Base-by-base conservation (phyloP, 2,888 invertebrate species). In the Macrophya annulata region DNA sequence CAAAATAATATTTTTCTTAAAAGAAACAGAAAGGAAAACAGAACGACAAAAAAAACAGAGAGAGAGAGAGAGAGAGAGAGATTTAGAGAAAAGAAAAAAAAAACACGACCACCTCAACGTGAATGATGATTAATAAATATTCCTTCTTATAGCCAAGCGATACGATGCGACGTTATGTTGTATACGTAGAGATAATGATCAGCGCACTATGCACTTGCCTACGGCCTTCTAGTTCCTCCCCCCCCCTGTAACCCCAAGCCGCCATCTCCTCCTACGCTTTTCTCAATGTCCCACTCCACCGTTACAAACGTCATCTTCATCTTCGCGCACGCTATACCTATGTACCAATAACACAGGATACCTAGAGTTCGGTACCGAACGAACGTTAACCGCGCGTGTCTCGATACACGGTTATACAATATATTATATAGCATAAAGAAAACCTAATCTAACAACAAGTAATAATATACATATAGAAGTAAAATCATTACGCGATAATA, bases 121-220 rank as follows among this genome's bases (percentile, higher is more conserved):
- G 72, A 74, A 74, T 74, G 43, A 43, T n/a, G 72, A 43, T 31
- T 74, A 74, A 74, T 74, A 45, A 43, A 74, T 74, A 74, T 45
- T 45, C 72, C n/a, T 45, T 74, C 45, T 74, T 74, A 74, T 74
- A 74, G 72, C 72, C 71, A 71, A 9, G 31, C 21, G 15, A 74
- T 43, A 55, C n/a, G 77, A 77, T 51, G 48, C 55, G 51, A 77
- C 37, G 45, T 79, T 15, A 55, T 62, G 72, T n/a, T 37, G 48
- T 77, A 59, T 79, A 21, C n/a, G n/a, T 62, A 62, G 59, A 68
- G 83, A 83, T 83, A 83, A 71, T 68, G 17, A 83, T 83, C 83
- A 74, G 65, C 68, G 83, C 45, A 68, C 83, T 83, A 83, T 83
- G 83, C 83, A 83, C 83, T 83, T 83, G 83, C 83, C 83, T 48